phyloP scores from a whole-genome alignment of 2,113 vertebrate genomes.

The Pollachius pollachius region DNA sequence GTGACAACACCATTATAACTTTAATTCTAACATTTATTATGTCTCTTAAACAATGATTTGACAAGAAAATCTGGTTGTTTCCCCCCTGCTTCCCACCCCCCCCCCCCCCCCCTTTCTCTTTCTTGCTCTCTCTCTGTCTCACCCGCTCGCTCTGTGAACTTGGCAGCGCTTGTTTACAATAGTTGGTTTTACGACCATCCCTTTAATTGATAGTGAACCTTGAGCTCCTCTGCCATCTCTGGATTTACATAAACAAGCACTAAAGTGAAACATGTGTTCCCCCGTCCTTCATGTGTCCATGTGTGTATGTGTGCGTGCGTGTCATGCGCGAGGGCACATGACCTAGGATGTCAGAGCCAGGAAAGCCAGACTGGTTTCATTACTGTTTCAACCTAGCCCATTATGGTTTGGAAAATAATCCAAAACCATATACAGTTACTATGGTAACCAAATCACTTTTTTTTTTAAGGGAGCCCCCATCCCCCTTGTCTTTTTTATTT shows the following conservation, averaged over 20 bases:
- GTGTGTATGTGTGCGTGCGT: slow-evolving; percentile 16
- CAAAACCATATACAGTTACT: slow-evolving; percentile 68
- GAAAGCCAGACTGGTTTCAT: slow-evolving; percentile 75
- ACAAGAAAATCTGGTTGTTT: no score
- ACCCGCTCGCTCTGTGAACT: no score
- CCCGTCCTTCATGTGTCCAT: slow-evolving; percentile 5
- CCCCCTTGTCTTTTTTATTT: slow-evolving; percentile 24
- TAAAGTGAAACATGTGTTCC: slow-evolving; percentile 72
- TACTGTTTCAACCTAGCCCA: slow-evolving; percentile 64
- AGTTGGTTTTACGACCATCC: slow-evolving; percentile 66
- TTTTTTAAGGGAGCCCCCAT: slow-evolving; percentile 1
- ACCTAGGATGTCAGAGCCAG: slow-evolving; percentile 62
- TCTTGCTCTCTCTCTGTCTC: no score
- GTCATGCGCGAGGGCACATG: slow-evolving; percentile 23
- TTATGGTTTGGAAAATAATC: slow-evolving; percentile 68
- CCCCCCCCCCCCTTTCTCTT: no score
- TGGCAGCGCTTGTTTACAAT: slow-evolving; percentile 59
- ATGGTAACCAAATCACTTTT: slow-evolving; percentile 56
- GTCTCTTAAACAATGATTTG: no score
- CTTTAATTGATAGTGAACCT: slow-evolving; percentile 72
- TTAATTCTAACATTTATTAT: no score
- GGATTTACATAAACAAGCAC: slow-evolving; percentile 73
- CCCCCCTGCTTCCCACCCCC: no score
- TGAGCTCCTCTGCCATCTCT: slow-evolving; percentile 62
- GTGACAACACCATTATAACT: no score